Base-by-base conservation (phyloP, 1,140 invertebrate genomes). In the Anagrus nilaparvatae region DNA sequence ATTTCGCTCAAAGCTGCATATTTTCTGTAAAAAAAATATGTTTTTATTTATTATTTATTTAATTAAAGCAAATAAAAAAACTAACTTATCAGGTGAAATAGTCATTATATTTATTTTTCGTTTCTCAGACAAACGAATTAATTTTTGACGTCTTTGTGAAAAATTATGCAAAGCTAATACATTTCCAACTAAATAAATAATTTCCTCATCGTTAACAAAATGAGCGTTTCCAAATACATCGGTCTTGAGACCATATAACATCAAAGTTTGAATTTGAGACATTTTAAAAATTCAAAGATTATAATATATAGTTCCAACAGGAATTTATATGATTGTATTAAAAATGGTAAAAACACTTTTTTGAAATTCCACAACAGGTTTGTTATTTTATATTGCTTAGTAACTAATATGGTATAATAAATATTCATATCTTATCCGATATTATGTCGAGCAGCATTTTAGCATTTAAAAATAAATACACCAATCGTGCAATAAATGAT, bases 111-210 rank as follows among this genome's bases (percentile, higher is more conserved):
- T 76, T 20, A 75, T 55, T 36, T 63, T 53, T 42, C 61, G 53
- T 24, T 71, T 73, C 56, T 71, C 62, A 53, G 70, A 40, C 47
- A 76, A 50, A 32, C 56, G 49, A 41, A 71, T 59, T 12, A 69
- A 54, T 37, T 48, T 59, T 43, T 72, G 70, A 9, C 52, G 49
- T 44, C 51, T 47, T 41, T 72, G 63, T 7, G 51, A 46, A 43
- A 72, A 70, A 55, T 82, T 77, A 44, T 84, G 78, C 32, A 82
- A 54, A 3, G 74, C 67, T 19, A 84, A 60, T 5, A 77, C 74
- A 40, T 74, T 74, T 9, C 80, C 79, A 18, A 76, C 77, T 1
- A 79, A 76, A 56, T 82, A 83, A 12, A 82, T 58, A 23, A 82
- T 63, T 48, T 82, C 79, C 3, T 74, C 68, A 52, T 84, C 78